A percentile compares a stretch with the other conserved stretches of the same genome.
phyloP scores from a whole-genome alignment of 1,140 invertebrate species.

The Harlomillsia oculata region DNA sequence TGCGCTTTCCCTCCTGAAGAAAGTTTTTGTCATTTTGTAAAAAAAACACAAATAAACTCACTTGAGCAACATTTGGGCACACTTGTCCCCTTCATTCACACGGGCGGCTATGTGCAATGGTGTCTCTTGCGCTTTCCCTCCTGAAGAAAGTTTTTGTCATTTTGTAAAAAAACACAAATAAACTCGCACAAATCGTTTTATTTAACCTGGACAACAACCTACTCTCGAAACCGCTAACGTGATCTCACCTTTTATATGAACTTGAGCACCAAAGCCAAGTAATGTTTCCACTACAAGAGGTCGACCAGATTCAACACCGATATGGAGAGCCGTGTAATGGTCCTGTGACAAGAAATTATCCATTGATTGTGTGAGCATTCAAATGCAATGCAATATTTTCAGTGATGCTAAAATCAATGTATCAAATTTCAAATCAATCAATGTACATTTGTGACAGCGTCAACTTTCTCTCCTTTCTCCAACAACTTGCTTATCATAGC shows the following conservation, averaged over 20 bases:
- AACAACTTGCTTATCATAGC: slow-evolving; percentile 93
- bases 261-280: slow-evolving; percentile 89
- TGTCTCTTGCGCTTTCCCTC: slow-evolving; percentile 76
- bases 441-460: slow-evolving; percentile 87
- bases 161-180: background rate
- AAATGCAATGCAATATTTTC: no score
- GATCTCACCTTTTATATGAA: slow-evolving; percentile 78
- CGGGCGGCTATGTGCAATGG: slow-evolving; percentile 90
- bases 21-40: background rate
- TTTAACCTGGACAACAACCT: no score
- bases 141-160: slow-evolving; percentile 36
- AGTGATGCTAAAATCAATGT: no score
- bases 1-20: slow-evolving; percentile 59
- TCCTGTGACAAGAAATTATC: no score
- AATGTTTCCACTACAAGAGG: slow-evolving; percentile 92
- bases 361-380: no score
- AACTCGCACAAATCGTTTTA: no score
- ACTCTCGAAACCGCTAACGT: no score
- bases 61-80: slow-evolving; percentile 82
- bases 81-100: slow-evolving; percentile 85
- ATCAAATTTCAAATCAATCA: no score
- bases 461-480: slow-evolving; percentile 90
- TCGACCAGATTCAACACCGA: slow-evolving; percentile 93
- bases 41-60: background rate
- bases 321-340: slow-evolving; percentile 95